Base-by-base conservation (phyloP, 1,140 invertebrate species). In the Drosophila mauritiana region DNA sequence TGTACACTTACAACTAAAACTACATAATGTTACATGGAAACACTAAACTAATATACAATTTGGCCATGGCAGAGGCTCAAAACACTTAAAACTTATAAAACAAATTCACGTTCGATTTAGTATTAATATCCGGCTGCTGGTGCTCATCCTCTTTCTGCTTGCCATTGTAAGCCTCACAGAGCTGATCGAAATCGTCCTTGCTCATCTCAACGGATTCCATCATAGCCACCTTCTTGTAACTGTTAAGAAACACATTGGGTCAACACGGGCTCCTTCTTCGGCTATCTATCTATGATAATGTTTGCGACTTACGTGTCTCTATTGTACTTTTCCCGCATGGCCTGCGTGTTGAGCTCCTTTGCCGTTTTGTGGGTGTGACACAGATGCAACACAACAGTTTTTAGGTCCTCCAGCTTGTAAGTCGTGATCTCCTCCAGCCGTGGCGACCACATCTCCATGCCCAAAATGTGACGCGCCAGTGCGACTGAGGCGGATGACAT, bases 301-400 rank as follows among this genome's bases (percentile, higher is more conserved):
- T 36, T 58, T 67, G 1, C 5, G 1, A 92, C 93, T 93, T 34
- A 95, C 96, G 97, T 97, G 92, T 93, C 94, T 67, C 92, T 93
- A 93, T 95, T 97, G 92, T 97, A 98, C 93, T 98, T 98, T 78
- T 97, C 96, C 52, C 95, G 93, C 63, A 98, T 96, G 4, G 97
- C 97, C 88, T 97, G 96, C 84, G 98, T 97, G 42, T 94, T 94
- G 49, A 95, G 93, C 36, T 93, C 93, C 11, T 93, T 84, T 3
- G 97, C 95, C 75, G 94, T 94, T 10, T 91, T 91, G 91, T 97
- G 97, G 4, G 96, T 95, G 70, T 94, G 94, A 52, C 95, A 94
- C 45, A 98, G 93, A 78, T 95, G 93, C 3, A 93, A 91, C 17
- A 97, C 93, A 73, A 96, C 96, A 27, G 94, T 92, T 58, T 94